phyloP scores from a whole-genome alignment of 2,113 vertebrate genomes.

The Taxidea taxus region DNA sequence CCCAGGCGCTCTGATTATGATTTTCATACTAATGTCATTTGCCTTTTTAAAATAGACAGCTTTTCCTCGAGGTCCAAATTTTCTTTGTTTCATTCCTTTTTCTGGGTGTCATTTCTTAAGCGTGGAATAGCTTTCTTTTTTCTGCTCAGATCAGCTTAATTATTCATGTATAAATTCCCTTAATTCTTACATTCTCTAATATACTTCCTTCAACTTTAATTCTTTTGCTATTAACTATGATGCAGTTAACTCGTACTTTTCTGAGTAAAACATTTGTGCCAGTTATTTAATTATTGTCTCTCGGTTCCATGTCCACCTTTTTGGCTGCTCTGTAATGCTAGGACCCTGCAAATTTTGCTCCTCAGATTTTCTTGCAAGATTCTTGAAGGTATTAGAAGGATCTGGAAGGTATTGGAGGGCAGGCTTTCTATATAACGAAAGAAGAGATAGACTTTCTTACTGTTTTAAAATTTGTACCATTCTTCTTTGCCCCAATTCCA shows the following conservation, averaged over 20 bases:
- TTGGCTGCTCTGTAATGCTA: not conserved
- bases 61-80: not conserved
- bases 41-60: not conserved
- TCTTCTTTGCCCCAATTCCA: not conserved
- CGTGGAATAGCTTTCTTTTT: not conserved
- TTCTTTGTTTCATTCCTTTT: not conserved
- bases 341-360: not conserved
- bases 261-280: not conserved
- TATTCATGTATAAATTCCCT: not conserved
- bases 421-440: not conserved
- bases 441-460: not conserved
- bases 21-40: not conserved
- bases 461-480: not conserved
- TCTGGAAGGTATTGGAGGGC: not conserved
- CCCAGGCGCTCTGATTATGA: not conserved
- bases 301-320: not conserved
- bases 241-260: not conserved
- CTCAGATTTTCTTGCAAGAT: not conserved
- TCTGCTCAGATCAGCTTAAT: not conserved
- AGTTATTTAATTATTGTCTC: not conserved
- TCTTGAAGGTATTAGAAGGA: not conserved
- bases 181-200: not conserved
- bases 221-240: not conserved
- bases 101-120: not conserved
- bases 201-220: not conserved